Conservation (phyloP, 1,140 invertebrate genomes). For the Drosophila asahinai region DNA sequence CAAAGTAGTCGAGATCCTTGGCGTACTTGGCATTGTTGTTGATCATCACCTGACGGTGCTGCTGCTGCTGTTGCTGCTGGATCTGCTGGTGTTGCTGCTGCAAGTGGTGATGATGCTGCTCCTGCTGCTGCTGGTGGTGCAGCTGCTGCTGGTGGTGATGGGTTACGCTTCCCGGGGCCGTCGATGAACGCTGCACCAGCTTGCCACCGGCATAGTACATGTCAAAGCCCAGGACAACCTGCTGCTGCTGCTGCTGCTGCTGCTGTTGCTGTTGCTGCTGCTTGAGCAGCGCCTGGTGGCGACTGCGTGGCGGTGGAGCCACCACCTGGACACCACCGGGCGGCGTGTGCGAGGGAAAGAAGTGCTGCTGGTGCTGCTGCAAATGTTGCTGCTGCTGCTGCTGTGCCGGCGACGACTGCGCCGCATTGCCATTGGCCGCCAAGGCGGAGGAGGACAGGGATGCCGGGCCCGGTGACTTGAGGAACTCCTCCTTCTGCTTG, state of each 20-base stretch:
- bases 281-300: conserved; percentile 61
- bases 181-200: conserved; percentile 58
- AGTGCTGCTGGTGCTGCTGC: conserved; percentile 72
- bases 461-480: conserved; percentile 88
- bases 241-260: conserved; percentile 44
- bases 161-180: conserved; percentile 37
- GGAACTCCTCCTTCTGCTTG: conserved; percentile 95
- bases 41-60: conserved; percentile 48
- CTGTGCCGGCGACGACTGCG: conserved; percentile 46
- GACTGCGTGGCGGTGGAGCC: conserved; percentile 35
- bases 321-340: conserved; percentile 29
- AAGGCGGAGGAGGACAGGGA: conserved; percentile 34
- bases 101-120: conserved; percentile 33
- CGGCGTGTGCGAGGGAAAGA: conserved; percentile 75
- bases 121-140: conserved; percentile 43
- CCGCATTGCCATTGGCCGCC: conserved; percentile 52
- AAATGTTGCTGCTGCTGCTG: conserved; percentile 46
- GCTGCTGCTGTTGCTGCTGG: conserved; percentile 37
- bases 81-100: conserved; percentile 43
- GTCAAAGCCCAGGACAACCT: conserved; percentile 60
- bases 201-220: conserved; percentile 70
- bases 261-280: conserved; percentile 37
- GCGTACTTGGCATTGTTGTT: conserved; percentile 75
- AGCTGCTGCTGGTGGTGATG: conserved; percentile 28
- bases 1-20: conserved; percentile 80